Evolutionary conservation across 2,888 invertebrate species (phyloP), one percentile per base, ranked within the genome.

Genomic region (Pilophorus perplexus): DNA sequence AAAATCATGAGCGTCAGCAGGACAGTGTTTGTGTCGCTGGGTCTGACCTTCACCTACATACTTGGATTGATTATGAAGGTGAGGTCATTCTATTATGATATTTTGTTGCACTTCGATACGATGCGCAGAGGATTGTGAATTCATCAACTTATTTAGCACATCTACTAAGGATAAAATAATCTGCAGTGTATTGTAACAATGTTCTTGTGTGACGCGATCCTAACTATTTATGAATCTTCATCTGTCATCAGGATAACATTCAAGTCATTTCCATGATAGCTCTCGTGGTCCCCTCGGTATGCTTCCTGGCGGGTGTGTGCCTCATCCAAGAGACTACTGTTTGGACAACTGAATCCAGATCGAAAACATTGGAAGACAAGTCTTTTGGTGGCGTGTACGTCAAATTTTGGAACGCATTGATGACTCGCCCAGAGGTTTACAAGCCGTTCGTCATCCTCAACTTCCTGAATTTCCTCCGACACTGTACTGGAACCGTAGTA

Each of bases 361-460:
- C 42, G 10, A 27, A 5, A 3, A 20, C 25, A 18, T 3, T 20
- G 28, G 44, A 42, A 16, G 55, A 65, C 16, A 55, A 33, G 22
- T 44, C 65, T 10, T 65, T 65, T 20, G 20, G 12, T 16, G 44
- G 14, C 6, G 23, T 22, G 20, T 65, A 55, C 28, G 4, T 18
- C 1, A 18, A 42, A 20, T 59, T 59, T 14, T 59, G 40, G 42
- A 40, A 27, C 5, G 59, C 59, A 1, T 20, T 59, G 23, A 65
- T 16, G 20, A 25, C 22, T 22, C 33, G 65, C 10, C 65, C 54
- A 12, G 65, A 65, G 8, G 44, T 65, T 16, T 65, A 54, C 44
- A 42, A 44, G 28, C 65, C 65, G 12, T 54, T 65, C 14, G 23
- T 14, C 25, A 65, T 65, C 20, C 33, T 65, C 8, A 55, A 55